A percentile compares a stretch with the other conserved stretches of the same genome.
Evolutionary conservation across 2,797 vertebrate genomes (phyloP).

Genomic region (Antrozous pallidus): DNA sequence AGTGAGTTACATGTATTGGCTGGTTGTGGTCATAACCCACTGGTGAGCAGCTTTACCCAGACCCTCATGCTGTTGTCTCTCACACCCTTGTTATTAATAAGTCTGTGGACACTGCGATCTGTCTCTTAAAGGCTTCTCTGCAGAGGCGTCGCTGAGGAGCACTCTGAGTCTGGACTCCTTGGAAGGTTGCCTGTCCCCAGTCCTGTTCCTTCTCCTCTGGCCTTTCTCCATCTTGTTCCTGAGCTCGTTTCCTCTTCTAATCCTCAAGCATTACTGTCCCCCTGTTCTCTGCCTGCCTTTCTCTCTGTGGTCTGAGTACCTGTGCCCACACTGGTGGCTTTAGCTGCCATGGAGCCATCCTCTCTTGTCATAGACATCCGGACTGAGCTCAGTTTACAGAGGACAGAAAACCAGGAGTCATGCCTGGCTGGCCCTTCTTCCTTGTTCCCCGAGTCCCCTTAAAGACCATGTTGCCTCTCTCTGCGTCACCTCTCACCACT

Average conservation of each 20-base stretch:
- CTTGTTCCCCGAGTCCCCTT: not conserved
- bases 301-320: not conserved
- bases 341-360: accelerated
- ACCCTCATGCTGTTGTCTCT: not conserved
- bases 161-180: not conserved
- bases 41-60: not conserved
- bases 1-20: not conserved
- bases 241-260: not conserved
- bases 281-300: accelerated
- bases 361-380: not conserved
- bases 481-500: not conserved
- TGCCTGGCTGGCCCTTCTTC: not conserved
- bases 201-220: not conserved
- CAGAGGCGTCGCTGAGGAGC: not conserved
- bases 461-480: not conserved
- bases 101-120: not conserved
- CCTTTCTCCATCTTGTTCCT: not conserved
- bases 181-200: not conserved
- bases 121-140: not conserved
- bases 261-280: not conserved
- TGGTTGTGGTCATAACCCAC: too few relatives aligned
- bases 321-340: not conserved
- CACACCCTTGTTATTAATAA: accelerated
- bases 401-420: not conserved
- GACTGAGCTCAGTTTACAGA: not conserved